Base-by-base conservation (phyloP, 35 echinoderm and acorn worm species). In the Heliocidaris erythrogramma region DNA sequence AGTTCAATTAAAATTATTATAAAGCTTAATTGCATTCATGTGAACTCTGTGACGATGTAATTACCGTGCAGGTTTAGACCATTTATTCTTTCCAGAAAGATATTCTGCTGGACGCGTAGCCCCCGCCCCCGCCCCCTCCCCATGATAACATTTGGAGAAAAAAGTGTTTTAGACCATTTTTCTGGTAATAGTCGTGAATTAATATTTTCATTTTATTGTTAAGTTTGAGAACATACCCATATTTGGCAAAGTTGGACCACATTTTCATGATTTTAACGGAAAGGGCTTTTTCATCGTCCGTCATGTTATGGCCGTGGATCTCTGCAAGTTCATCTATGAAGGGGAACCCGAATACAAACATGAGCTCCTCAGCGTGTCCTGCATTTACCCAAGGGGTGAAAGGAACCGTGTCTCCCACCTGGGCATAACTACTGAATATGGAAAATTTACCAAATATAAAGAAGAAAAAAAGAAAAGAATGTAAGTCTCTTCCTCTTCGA, bases 191-290 rank as follows among this genome's bases (percentile, higher is more conserved):
- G 13, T 56, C 10, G 52, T 56, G 52, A 56, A 56, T 14, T 11
- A 13, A 56, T 29, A 86, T 29, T 24, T 17, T 29, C 31, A 17
- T 12, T 30, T 13, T 86, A 7, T 18, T 29, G 27, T 86, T 5
- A 32, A 89, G 14, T 35, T 24, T 71, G 31, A 85, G 6, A 14
- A 89, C 78, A 93, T 86, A 97, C 97, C 97, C 97, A 88, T 92
- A 95, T 60, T 96, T 96, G 1, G 97, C 97, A 94, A 97, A 97
- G 92, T 96, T 94, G 30, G 97, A 95, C 97, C 97, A 98, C 49
- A 94, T 96, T 92, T 91, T 94, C 96, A 98, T 98, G 59, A 98
- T 48, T 89, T 96, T 91, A 18, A 97, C 94, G 8, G 95, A 96
- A 7, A 97, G 48, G 5, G 90, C 49, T 42, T 88, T 93, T 35